Base-by-base conservation (phyloP, 2,888 invertebrate genomes). In the Dicyrtoma fusca region DNA sequence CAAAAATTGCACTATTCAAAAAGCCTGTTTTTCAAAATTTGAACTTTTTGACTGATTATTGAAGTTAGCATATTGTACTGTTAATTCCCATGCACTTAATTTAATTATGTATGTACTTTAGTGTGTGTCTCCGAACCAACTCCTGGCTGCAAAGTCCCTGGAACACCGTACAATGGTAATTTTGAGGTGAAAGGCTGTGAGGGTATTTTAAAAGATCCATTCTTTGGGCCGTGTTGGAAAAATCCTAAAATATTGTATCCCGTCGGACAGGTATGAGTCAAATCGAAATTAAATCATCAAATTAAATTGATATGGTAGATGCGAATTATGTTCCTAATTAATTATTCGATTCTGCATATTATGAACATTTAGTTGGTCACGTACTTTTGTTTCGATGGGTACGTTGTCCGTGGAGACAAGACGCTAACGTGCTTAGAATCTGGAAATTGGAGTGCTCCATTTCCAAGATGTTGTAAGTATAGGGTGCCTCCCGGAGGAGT, bases 151-250 rank as follows among this genome's bases (percentile, higher is more conserved):
- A n/a, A n/a, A n/a, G 5, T 73, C 5, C 75, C 75, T 19, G 53
- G 47, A 42, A 75, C 75, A 8, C 75, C 75, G 1, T 61, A 66
- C 61, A 75, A 73, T 59, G 75, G 75, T 23, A 75, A 75, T 23
- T 75, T 65, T 57, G 75, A 75, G 59, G 75, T 75, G 11, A 53
- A 62, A 44, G 75, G 73, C 3, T 75, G 75, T 26, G 70, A 70
- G 63, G 75, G 75, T 1, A 55, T 71, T 44, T 62, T 70, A 17
- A 71, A 53, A 10, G 71, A 75, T 34, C 75, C 75, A 49, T 75
- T 75, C 71, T 70, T 68, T n/a, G 68, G 63, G 2, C 71, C 71
- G 11, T 75, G 75, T 26, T 75, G 75, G 75, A 75, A 75, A 69
- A 73, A 75, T 21, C 66, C 70, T 1, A 69, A 62, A 14, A 70